A percentile compares a stretch with the other conserved stretches of the same genome.
Conservation (phyloP, 1,140 invertebrate genomes). For the Choristoneura fumiferana region DNA sequence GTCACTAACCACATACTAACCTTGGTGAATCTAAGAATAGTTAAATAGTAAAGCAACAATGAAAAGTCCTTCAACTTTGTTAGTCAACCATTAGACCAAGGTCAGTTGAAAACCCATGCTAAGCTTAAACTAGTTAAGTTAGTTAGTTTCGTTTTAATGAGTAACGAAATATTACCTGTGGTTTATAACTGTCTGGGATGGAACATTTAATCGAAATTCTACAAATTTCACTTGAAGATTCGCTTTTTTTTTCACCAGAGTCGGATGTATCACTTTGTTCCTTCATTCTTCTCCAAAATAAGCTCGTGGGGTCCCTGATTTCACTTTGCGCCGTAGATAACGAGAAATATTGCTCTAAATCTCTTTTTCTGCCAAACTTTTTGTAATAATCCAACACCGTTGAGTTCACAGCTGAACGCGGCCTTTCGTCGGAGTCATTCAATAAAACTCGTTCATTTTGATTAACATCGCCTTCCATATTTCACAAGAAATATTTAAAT, state of each 20-base stretch:
- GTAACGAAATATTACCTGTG: slow-evolving; percentile 45
- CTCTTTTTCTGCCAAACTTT: slow-evolving; percentile 69
- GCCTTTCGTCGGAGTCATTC: slow-evolving; percentile 28
- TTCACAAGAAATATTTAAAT: slow-evolving; percentile 21
- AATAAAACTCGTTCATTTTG: slow-evolving; percentile 25
- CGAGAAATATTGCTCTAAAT: slow-evolving; percentile 72
- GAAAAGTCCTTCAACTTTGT: no score
- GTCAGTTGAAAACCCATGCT: no score
- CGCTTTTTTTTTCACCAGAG: slow-evolving; percentile 58
- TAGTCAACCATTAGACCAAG: no score
- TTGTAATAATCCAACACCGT: slow-evolving; percentile 71
- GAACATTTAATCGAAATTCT: slow-evolving; percentile 66
- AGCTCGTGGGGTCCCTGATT: slow-evolving; percentile 50
- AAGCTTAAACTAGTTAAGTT: no score
- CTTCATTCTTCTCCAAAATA: slow-evolving; percentile 71
- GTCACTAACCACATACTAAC: no score
- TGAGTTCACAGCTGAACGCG: slow-evolving; percentile 52
- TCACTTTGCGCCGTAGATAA: slow-evolving; percentile 63
- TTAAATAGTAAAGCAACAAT: no score
- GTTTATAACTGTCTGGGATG: slow-evolving; percentile 43
- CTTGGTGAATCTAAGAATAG: no score
- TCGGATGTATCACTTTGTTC: slow-evolving; percentile 60
- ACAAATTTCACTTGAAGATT: slow-evolving; percentile 64
- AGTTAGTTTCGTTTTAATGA: no score
- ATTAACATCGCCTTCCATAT: slow-evolving; percentile 39